Evolutionary conservation across 2,888 invertebrate genomes (phyloP).

Genomic region (Lochmaea capreae): DNA sequence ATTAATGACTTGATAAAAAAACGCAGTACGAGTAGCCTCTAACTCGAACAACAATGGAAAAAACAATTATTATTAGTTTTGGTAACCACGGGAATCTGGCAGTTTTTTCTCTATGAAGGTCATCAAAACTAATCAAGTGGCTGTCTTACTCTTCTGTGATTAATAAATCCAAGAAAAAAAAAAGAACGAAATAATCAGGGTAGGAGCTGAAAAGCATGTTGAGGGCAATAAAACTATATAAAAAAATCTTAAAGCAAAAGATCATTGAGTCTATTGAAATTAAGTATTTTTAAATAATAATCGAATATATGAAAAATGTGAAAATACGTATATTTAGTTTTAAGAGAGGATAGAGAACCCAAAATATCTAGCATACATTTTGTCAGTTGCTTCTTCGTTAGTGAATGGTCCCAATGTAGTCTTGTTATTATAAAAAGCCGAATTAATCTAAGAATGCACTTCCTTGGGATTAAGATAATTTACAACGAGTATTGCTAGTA

Average conservation of each 20-base stretch:
- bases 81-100: conserved; percentile 56
- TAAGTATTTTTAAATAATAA: too few relatives aligned
- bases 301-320: too few relatives aligned
- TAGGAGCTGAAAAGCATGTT: not conserved
- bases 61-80: conserved; percentile 61
- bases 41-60: conserved; percentile 35
- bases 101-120: conserved; percentile 54
- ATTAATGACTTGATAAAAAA: conserved; percentile 57
- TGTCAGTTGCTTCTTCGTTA: too few relatives aligned
- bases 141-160: conserved; percentile 56
- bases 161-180: conserved; percentile 54
- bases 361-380: too few relatives aligned
- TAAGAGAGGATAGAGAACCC: too few relatives aligned
- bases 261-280: not conserved
- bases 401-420: too few relatives aligned
- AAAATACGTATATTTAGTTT: too few relatives aligned
- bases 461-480: too few relatives aligned
- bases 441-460: too few relatives aligned
- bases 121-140: conserved; percentile 58
- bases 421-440: too few relatives aligned
- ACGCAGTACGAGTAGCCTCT: conserved; percentile 60
- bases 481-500: too few relatives aligned
- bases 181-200: conserved; percentile 1
- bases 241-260: not conserved
- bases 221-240: not conserved